A percentile compares a stretch with the other conserved stretches of the same genome.
Conservation (phyloP, 2,797 vertebrate genomes). For the Pantherophis vulpinus region DNA sequence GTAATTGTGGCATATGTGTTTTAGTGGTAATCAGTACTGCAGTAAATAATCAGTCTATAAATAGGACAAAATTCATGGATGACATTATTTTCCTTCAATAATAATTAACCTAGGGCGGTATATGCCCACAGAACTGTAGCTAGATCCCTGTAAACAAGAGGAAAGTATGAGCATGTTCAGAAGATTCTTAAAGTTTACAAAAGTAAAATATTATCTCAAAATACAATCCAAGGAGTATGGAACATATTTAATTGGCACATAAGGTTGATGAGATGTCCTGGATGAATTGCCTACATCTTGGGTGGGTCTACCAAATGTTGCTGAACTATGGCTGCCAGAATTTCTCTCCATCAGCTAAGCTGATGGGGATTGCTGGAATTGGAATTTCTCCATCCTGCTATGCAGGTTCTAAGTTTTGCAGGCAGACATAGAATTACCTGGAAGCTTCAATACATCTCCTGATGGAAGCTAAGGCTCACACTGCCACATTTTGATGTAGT, state of each 20-base stretch:
- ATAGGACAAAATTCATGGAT: background rate
- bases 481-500: background rate
- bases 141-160: background rate
- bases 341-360: background rate
- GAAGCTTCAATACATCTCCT: background rate
- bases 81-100: background rate
- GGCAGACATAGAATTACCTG: background rate
- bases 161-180: background rate
- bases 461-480: background rate
- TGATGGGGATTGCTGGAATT: background rate
- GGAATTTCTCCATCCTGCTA: background rate
- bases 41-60: background rate
- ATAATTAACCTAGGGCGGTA: background rate
- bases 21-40: background rate
- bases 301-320: background rate
- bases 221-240: background rate
- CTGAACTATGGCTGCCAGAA: background rate
- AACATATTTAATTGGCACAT: background rate
- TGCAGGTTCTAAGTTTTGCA: background rate
- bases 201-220: background rate
- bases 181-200: background rate
- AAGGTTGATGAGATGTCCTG: background rate
- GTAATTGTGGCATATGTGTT: background rate
- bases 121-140: background rate
- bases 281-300: background rate